A percentile compares a stretch with the other conserved stretches of the same genome.
Evolutionary conservation across 2,797 vertebrate genomes (phyloP).

Genomic region (Triplophysa bombifrons): DNA sequence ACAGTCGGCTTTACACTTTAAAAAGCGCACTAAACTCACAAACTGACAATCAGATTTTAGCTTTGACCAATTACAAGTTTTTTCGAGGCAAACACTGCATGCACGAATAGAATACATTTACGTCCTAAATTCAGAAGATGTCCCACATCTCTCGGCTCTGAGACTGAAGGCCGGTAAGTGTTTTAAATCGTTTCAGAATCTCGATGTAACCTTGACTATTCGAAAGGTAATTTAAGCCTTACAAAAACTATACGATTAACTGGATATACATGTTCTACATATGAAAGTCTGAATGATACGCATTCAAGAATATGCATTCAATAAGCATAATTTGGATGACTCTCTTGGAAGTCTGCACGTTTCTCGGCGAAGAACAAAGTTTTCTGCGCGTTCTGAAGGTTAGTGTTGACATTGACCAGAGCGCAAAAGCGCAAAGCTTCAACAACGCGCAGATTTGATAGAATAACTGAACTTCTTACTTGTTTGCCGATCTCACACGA

Average conservation of each 20-base stretch:
- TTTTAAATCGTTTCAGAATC: background rate
- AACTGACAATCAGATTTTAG: slow-evolving; percentile 27
- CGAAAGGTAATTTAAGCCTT: no score
- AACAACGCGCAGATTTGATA: background rate
- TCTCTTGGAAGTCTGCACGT: background rate
- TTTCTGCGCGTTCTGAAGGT: background rate
- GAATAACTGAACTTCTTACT: slow-evolving; percentile 48
- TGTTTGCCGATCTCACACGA: slow-evolving; percentile 30
- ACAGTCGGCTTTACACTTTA: background rate
- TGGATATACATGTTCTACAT: background rate
- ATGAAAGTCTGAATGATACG: no score
- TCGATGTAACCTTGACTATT: background rate
- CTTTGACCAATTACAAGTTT: slow-evolving; percentile 24
- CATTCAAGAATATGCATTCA: background rate
- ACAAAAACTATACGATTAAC: background rate
- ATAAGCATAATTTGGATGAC: background rate
- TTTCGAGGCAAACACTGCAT: slow-evolving; percentile 19
- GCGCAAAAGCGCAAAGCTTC: background rate
- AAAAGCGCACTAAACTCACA: slow-evolving; percentile 9
- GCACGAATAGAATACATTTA: slow-evolving; percentile 11
- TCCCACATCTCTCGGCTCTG: slow-evolving; percentile 6
- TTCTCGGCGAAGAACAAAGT: background rate
- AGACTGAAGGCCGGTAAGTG: background rate
- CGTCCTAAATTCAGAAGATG: slow-evolving; percentile 2
- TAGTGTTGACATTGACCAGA: background rate